Conservation (phyloP, 1,140 invertebrate species). For the Armadillidium nasatum region DNA sequence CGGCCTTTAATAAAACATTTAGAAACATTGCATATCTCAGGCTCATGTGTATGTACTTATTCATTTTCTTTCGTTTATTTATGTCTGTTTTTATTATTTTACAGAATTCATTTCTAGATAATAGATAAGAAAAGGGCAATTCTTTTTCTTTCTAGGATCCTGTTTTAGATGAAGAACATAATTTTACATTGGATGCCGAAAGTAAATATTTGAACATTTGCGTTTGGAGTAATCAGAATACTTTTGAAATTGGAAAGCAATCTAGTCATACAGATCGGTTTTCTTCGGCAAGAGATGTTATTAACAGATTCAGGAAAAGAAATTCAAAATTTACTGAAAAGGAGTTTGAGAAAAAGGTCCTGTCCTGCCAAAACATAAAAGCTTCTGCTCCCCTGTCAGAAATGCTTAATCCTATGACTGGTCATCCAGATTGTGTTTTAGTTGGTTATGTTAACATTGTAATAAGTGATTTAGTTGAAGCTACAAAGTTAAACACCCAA, state of each 20-base stretch:
- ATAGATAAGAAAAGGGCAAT: background rate
- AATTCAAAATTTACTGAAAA: constrained; percentile 47
- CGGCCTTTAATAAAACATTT: background rate
- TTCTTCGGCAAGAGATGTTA: constrained; percentile 35
- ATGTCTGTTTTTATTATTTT: background rate
- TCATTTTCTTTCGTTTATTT: too few relatives aligned
- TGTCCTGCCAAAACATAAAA: background rate
- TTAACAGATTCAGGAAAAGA: constrained; percentile 31
- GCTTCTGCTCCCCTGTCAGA: background rate
- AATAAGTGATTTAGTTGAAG: constrained; percentile 65
- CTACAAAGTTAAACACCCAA: constrained; percentile 71
- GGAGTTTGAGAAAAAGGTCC: constrained; percentile 46
- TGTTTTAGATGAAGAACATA: constrained; percentile 68
- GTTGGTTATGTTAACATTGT: constrained; percentile 76
- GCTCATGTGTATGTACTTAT: background rate
- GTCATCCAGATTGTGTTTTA: constrained; percentile 56
- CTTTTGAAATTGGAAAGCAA: constrained; percentile 37
- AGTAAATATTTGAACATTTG: constrained; percentile 76
- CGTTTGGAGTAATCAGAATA: constrained; percentile 60
- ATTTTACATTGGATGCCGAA: constrained; percentile 64
- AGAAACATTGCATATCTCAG: background rate
- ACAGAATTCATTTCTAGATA: too few relatives aligned
- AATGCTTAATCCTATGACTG: background rate
- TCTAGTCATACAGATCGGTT: constrained; percentile 16
- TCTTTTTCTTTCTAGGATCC: constrained; percentile 56